Base-by-base conservation (phyloP, 2,888 invertebrate genomes). In the Plutella xylostella region DNA sequence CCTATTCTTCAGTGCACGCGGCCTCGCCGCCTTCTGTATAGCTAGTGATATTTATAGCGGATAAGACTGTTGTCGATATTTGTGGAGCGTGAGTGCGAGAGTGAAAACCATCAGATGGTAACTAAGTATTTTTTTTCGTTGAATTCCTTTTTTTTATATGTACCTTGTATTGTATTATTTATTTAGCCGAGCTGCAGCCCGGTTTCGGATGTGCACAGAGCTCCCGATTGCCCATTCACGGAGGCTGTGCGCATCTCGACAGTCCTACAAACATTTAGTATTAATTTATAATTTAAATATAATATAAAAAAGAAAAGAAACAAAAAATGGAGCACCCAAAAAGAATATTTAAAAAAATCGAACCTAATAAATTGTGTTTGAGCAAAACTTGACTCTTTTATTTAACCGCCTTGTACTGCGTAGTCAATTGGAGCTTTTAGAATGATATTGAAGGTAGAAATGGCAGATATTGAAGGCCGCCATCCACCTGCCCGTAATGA, bases 241-340 rank as follows among this genome's bases (percentile, higher is more conserved):
- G 77, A 73, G 68, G 61, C 64, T 60, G 71, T 69, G 71, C 57
- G 57, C 53, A 57, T 65, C 69, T 66, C 57, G 55, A 59, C 72
- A 70, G 71, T 64, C 74, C 73, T 65, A 60, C 62, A 71, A 77
- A 76, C 73, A 72, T 68, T 67, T 80, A 79, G 75, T 72, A 72
- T 75, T 82, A 78, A 79, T 75, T 77, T 73, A 73, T 82, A 77
- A 77, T 70, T 78, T 75, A 79, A 79, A 70, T 58, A 72, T 28
- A 40, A 37, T 25, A n/a, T 22, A 35, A 35, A 43, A 42, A 62
- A 64, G 19, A 64, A 76, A 72, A 77, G 80, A 80, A 79, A 63
- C 63, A 64, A 76, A 72, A 78, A 82, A 82, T 80, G 83, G 82
- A 83, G 83, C 82, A 83, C 83, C 79, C 76, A 78, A 82, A 78